These are phyloP conservation scores for Oligia strigilis DNA, from an alignment of 2,888 invertebrate genomes.

Conservation along the genomic window DNA sequence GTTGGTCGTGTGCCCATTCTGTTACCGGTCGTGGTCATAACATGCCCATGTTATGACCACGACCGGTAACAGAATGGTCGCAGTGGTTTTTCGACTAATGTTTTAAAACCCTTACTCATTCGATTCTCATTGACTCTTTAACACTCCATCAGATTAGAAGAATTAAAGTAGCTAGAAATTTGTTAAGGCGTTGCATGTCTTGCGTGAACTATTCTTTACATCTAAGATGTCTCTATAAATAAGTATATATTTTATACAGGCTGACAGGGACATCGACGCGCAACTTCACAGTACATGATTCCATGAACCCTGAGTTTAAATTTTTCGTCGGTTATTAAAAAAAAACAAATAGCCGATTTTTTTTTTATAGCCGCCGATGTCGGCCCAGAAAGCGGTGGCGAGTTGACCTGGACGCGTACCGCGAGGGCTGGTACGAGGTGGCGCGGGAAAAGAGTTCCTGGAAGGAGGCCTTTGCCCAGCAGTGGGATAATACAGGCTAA, in stretches of 20 bases:
- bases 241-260: background rate
- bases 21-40: too few relatives aligned
- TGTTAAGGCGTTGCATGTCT: constrained; percentile 5
- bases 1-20: too few relatives aligned
- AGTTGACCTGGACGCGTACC: background rate
- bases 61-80: background rate
- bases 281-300: background rate
- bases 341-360: too few relatives aligned
- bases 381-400: background rate
- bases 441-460: background rate
- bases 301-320: background rate
- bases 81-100: background rate
- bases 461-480: background rate
- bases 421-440: too few relatives aligned
- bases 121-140: background rate
- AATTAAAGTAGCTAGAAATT: constrained; percentile 11
- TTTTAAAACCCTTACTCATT: too few relatives aligned
- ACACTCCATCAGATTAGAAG: background rate
- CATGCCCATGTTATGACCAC: background rate
- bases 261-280: background rate
- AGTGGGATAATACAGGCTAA: background rate
- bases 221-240: background rate
- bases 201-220: constrained; percentile 5
- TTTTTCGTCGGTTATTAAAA: too few relatives aligned
- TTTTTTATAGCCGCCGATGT: too few relatives aligned